Conservation (phyloP, 1,140 invertebrate species). For the Euura lappo region DNA sequence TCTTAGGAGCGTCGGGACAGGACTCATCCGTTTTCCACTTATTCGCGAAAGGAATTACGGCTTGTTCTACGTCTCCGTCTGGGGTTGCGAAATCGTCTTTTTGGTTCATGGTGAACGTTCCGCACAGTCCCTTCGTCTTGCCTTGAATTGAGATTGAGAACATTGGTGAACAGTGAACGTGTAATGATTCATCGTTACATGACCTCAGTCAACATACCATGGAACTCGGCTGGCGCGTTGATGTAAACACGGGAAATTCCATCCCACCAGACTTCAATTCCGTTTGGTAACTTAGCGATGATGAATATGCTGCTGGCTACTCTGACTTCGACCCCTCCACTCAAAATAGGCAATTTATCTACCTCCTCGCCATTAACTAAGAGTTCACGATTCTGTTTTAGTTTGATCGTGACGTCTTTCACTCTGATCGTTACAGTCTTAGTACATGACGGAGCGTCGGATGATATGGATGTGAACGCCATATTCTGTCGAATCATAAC, state of each 20-base stretch:
- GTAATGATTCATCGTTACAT: slow-evolving; percentile 19
- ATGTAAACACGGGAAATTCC: slow-evolving; percentile 81
- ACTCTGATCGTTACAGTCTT: slow-evolving; percentile 75
- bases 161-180: too few species aligned
- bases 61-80: slow-evolving; percentile 81
- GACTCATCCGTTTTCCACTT: slow-evolving; percentile 85
- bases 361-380: slow-evolving; percentile 75
- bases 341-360: slow-evolving; percentile 67
- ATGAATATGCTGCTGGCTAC: slow-evolving; percentile 79
- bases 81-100: slow-evolving; percentile 89
- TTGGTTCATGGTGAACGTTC: slow-evolving; percentile 86
- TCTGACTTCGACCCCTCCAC: slow-evolving; percentile 67
- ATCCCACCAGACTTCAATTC: slow-evolving; percentile 84
- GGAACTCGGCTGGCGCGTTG: slow-evolving; percentile 76
- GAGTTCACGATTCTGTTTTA: slow-evolving; percentile 76
- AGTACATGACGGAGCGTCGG: slow-evolving; percentile 76
- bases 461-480: slow-evolving; percentile 63
- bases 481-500: slow-evolving; percentile 60
- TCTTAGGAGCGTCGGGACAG: slow-evolving; percentile 67
- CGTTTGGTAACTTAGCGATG: slow-evolving; percentile 75
- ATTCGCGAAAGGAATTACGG: slow-evolving; percentile 79
- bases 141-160: slow-evolving; percentile 21
- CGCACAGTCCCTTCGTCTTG: slow-evolving; percentile 76
- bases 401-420: slow-evolving; percentile 61
- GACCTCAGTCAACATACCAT: slow-evolving; percentile 57